phyloP scores from a whole-genome alignment of 2,797 vertebrate genomes.

The Novumbra hubbsi region DNA sequence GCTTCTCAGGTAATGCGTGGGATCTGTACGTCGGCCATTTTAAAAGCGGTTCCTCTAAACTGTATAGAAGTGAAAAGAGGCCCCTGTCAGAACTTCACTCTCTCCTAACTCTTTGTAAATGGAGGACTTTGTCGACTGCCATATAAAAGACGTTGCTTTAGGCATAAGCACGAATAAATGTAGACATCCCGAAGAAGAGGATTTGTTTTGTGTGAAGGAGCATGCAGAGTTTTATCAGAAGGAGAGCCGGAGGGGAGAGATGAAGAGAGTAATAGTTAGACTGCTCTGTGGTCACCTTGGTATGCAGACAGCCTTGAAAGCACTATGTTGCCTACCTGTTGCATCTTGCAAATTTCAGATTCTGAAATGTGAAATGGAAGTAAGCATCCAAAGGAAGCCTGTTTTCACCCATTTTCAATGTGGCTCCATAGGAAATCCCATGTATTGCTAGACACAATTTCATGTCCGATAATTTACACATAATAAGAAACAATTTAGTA shows the following conservation, averaged over 20 bases:
- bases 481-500: not conserved
- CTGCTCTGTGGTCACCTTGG: constrained; percentile 78
- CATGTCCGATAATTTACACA: not conserved
- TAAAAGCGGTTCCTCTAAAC: not conserved
- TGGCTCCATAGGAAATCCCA: not conserved
- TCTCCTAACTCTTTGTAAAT: constrained; percentile 32
- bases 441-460: not conserved
- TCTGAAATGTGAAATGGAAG: constrained; percentile 72
- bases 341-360: constrained; percentile 81
- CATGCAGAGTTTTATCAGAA: constrained; percentile 72
- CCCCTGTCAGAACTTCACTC: constrained; percentile 6
- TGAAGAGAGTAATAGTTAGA: constrained; percentile 78
- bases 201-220: constrained; percentile 60
- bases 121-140: constrained; percentile 34
- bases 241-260: constrained; percentile 76
- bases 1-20: not conserved
- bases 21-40: constrained; percentile 4
- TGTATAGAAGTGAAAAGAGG: not conserved
- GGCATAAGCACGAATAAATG: constrained; percentile 77
- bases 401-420: not conserved
- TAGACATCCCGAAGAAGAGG: constrained; percentile 57
- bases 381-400: constrained; percentile 50
- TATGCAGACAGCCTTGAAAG: constrained; percentile 82
- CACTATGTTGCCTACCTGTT: constrained; percentile 67
- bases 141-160: constrained; percentile 61